Evolutionary conservation across 2,888 invertebrate genomes (phyloP).

Genomic region (Terebella lapidaria): DNA sequence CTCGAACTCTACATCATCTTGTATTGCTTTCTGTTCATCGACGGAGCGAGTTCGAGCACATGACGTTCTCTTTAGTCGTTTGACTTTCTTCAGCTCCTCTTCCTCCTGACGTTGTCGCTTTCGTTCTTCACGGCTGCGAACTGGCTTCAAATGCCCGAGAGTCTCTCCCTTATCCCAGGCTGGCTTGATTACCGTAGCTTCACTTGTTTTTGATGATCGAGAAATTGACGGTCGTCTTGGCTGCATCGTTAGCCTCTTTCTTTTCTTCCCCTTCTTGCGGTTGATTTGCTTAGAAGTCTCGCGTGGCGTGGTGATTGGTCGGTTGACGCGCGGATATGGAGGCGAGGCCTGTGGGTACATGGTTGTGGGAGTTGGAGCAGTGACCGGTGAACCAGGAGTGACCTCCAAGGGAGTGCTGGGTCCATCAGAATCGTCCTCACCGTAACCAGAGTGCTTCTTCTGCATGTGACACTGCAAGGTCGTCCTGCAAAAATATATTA

Average conservation of each 20-base stretch:
- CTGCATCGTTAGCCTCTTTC: conserved; percentile 1
- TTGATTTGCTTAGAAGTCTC: neutral
- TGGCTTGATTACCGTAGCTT: neutral
- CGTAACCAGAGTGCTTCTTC: conserved; percentile 11
- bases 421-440: neutral
- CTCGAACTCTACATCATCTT: neutral
- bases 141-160: no score
- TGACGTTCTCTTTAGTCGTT: conserved; percentile 2
- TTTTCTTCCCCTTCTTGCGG: conserved; percentile 8
- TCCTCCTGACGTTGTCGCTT: neutral
- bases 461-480: conserved; percentile 13
- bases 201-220: neutral
- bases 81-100: conserved; percentile 7
- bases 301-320: no score
- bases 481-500: neutral
- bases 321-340: no score
- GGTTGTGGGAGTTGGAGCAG: no score
- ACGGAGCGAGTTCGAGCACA: conserved; percentile 14
- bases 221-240: neutral
- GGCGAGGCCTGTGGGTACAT: no score
- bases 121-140: neutral
- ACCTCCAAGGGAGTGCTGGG: neutral
- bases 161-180: no score
- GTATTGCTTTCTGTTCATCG: conserved; percentile 7
- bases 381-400: neutral